phyloP scores from a whole-genome alignment of 2,113 vertebrate genomes.

The Pygoscelis adeliae region DNA sequence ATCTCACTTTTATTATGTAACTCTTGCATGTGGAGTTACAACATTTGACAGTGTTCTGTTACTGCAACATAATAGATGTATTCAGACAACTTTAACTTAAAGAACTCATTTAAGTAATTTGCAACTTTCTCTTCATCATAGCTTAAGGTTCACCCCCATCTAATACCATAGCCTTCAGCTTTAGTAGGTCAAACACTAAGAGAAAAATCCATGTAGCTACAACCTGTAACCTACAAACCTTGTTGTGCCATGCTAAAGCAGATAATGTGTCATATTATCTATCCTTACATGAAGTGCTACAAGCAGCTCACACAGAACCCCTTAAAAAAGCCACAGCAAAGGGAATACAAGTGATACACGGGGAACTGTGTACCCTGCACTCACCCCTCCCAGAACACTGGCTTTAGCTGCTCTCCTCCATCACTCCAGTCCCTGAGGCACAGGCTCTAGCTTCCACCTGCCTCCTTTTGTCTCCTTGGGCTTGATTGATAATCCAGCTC shows the following conservation, averaged over 20 bases:
- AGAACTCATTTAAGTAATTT: not conserved
- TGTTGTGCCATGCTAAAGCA: accelerated
- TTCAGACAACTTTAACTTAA: not conserved
- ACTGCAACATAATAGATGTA: not conserved
- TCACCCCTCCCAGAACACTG: accelerated
- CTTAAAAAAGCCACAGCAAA: not conserved
- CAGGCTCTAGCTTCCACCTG: not conserved
- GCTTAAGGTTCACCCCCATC: too few relatives aligned
- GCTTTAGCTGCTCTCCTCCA: accelerated
- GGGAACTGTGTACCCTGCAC: accelerated
- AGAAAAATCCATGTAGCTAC: accelerated
- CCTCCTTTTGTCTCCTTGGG: not conserved
- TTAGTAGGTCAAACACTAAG: not conserved
- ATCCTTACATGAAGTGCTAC: not conserved
- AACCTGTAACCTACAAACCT: not conserved
- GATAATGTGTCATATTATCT: accelerated
- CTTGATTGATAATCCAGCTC: not conserved
- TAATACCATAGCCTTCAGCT: not conserved
- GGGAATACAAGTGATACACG: accelerated
- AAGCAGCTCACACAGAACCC: not conserved
- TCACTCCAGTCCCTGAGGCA: accelerated
- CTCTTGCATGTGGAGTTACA: not conserved
- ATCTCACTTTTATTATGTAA: not conserved
- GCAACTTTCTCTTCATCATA: not conserved
- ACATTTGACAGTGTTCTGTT: not conserved